Evolutionary conservation across 2,888 invertebrate species (phyloP), one percentile per base, ranked within the genome.

Genomic region (Nemoura dubitans): DNA sequence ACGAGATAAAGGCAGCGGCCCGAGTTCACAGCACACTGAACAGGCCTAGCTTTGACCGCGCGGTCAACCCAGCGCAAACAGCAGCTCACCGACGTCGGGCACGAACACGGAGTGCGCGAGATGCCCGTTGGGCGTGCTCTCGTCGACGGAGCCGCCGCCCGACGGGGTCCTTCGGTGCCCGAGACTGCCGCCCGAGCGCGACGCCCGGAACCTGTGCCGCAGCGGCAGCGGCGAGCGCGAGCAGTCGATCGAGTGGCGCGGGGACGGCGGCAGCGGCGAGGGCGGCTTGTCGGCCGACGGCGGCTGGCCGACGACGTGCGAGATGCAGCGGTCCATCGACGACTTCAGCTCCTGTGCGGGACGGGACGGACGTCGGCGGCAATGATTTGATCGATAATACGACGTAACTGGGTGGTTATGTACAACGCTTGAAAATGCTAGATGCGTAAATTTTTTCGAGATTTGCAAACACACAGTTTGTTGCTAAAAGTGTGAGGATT

Each of bases 291-390:
- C 36, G 10, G 89, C 91, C 2, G 89, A 91, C 90, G 91, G 91
- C 0, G 94, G 93, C 0, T 94, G 94, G 0, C 97, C 97, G 88
- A 97, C 95, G 88, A 98, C 96, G 92, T 98, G 97, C 0, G 96
- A 95, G 89, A 97, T 96, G 90, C 97, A 97, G n/a, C 94, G 93
- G 91, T 97, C 96, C 94, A 97, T 97, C 88, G 94, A 93, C 77
- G 92, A 93, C 90, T 97, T 97, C 87, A 98, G 91, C 89, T 94
- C 92, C 91, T 92, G 89, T 25, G 90, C 88, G 36, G 28, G 5
- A 80, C 25, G 80, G 26, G 28, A 80, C 3, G 76, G 76, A 76
- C n/a, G n/a, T n/a, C n/a, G n/a, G n/a, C n/a, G n/a, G n/a, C n/a
- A n/a, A n/a, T n/a, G n/a, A n/a, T n/a, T n/a, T n/a, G n/a, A n/a